Conservation (phyloP, 2,888 invertebrate genomes). For the Synanthedon andrenaeformis region DNA sequence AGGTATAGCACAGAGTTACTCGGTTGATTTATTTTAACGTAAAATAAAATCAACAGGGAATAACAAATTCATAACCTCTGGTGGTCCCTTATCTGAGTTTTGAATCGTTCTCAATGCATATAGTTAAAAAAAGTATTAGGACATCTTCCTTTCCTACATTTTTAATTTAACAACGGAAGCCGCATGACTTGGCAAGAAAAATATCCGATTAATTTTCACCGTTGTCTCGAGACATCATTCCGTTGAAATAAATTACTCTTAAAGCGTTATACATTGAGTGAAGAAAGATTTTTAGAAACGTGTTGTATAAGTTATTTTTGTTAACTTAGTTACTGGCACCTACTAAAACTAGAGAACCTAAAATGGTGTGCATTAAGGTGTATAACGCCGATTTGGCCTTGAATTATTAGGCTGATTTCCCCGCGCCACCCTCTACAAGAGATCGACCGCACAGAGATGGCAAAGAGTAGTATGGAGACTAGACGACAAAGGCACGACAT, state of each 20-base stretch:
- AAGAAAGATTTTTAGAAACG: slow-evolving; percentile 19
- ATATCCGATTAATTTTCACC: slow-evolving; percentile 54
- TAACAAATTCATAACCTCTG: slow-evolving; percentile 25
- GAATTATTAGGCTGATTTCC: too few species aligned
- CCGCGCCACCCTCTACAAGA: too few species aligned
- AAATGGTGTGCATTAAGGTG: too few species aligned
- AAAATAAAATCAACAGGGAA: slow-evolving; percentile 7
- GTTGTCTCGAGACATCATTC: slow-evolving; percentile 30
- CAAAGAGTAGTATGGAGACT: too few species aligned
- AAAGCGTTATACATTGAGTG: slow-evolving; percentile 25
- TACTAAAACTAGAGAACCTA: too few species aligned
- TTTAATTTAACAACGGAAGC: slow-evolving; percentile 63
- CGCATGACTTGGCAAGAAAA: slow-evolving; percentile 57
- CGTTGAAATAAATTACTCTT: slow-evolving; percentile 43
- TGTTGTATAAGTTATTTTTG: too few species aligned
- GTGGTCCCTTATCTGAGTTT: slow-evolving; percentile 32
- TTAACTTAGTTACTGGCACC: too few species aligned
- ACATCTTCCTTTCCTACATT: slow-evolving; percentile 47
- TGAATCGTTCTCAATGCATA: slow-evolving; percentile 3
- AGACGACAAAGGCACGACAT: too few species aligned
- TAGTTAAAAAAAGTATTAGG: slow-evolving; percentile 34
- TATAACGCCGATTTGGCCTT: too few species aligned
- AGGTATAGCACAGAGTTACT: too few species aligned
- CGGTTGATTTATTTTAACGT: too few species aligned
- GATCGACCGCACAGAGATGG: too few species aligned